Conservation (phyloP, 1,140 invertebrate species). For the Hyles euphorbiae region DNA sequence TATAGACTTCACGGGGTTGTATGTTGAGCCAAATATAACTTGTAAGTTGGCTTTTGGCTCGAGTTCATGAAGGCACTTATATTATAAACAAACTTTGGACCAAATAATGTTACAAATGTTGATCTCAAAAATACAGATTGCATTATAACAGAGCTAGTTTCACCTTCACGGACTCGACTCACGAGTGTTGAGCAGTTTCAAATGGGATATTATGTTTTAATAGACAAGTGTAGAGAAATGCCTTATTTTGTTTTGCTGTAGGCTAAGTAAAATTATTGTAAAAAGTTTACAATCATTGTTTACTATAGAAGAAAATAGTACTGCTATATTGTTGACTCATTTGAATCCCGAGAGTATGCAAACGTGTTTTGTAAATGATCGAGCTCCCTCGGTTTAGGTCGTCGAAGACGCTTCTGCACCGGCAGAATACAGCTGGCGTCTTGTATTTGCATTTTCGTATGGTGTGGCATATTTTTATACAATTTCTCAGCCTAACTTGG, state of each 20-base stretch:
- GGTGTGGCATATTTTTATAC: too few species aligned
- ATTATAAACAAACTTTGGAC: constrained; percentile 40
- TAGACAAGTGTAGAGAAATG: constrained; percentile 52
- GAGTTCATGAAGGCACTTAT: constrained; percentile 49
- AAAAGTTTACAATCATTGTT: constrained; percentile 42
- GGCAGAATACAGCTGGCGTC: too few species aligned
- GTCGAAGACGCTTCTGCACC: too few species aligned
- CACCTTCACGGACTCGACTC: constrained; percentile 36
- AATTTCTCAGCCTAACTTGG: neutral
- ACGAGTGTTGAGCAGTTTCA: constrained; percentile 34
- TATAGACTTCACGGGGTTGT: constrained; percentile 38
- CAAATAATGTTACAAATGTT: constrained; percentile 58
- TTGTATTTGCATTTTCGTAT: too few species aligned
- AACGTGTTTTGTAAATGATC: constrained; percentile 19
- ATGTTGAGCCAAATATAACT: constrained; percentile 64
- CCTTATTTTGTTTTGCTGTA: constrained; percentile 70
- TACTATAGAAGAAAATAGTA: constrained; percentile 27
- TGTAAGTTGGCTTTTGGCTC: constrained; percentile 44
- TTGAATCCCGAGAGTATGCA: constrained; percentile 28
- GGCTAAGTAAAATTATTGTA: constrained; percentile 61
- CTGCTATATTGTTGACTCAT: constrained; percentile 33
- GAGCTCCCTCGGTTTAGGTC: too few species aligned
- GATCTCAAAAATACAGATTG: constrained; percentile 51
- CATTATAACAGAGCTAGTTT: constrained; percentile 8
- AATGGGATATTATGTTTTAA: constrained; percentile 40